Conservation (phyloP, 2,797 vertebrate species). For the Rachycentron canadum region DNA sequence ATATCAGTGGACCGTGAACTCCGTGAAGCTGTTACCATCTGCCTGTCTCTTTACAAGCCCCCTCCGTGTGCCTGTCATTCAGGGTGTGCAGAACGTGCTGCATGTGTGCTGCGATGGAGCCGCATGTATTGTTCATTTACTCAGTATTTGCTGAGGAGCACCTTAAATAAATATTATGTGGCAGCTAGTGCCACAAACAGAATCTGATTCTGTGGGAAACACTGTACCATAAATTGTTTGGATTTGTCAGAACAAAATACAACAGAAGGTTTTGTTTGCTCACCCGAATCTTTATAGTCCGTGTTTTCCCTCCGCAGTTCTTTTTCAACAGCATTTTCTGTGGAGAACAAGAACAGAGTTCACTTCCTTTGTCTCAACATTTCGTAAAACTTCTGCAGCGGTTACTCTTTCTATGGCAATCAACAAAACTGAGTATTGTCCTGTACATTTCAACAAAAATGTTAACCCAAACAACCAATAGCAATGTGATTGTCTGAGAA, state of each 20-base stretch:
- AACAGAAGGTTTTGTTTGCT: slow-evolving; percentile 64
- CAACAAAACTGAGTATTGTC: not conserved
- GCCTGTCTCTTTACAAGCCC: too few species aligned
- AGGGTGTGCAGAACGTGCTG: too few species aligned
- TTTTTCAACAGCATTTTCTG: slow-evolving; percentile 96
- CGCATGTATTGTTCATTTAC: too few species aligned
- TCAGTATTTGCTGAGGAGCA: too few species aligned
- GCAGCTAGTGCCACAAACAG: too few species aligned
- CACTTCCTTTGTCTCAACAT: not conserved
- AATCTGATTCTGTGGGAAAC: too few species aligned
- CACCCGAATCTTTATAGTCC: slow-evolving; percentile 92
- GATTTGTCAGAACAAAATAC: not conserved
- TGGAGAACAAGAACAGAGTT: slow-evolving; percentile 68
- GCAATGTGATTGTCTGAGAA: not conserved
- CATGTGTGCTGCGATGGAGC: too few species aligned
- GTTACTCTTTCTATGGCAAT: not conserved
- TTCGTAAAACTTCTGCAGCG: not conserved
- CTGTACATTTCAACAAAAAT: not conserved
- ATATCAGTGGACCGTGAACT: too few species aligned
- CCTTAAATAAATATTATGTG: too few species aligned
- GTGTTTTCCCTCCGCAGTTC: slow-evolving; percentile 91
- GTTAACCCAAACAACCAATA: not conserved
- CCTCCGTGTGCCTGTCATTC: too few species aligned
- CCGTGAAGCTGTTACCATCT: too few species aligned
- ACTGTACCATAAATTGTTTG: not conserved